phyloP scores from a whole-genome alignment of 2,888 invertebrate species.

The Crepidodera aurea region DNA sequence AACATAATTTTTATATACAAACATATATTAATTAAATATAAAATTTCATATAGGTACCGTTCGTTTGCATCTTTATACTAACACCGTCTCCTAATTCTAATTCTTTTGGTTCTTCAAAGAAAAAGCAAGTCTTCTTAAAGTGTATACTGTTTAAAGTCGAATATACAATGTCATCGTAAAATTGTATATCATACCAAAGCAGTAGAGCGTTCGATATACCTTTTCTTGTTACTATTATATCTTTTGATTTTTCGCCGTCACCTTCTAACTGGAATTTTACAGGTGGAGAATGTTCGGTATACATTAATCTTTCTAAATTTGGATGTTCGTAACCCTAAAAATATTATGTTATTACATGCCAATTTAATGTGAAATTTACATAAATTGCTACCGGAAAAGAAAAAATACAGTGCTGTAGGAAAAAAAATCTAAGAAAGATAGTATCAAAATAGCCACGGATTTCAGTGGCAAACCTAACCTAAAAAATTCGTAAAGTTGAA shows the following conservation, averaged over 20 bases:
- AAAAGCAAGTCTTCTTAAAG: conserved; percentile 64
- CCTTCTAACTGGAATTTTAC: conserved; percentile 43
- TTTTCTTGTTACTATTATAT: conserved; percentile 52
- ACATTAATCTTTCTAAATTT: conserved; percentile 63
- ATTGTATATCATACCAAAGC: conserved; percentile 66
- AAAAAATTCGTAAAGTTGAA: no score
- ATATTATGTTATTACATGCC: neutral
- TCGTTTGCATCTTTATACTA: conserved; percentile 45
- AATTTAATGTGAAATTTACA: no score
- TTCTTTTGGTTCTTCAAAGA: conserved; percentile 58
- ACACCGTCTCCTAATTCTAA: conserved; percentile 55
- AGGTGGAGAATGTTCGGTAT: conserved; percentile 59
- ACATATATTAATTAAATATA: conserved; percentile 28
- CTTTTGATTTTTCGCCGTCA: conserved; percentile 38
- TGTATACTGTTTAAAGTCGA: conserved; percentile 60
- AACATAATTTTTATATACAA: no score
- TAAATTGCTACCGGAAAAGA: no score
- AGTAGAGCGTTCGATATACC: conserved; percentile 65
- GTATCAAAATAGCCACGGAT: no score
- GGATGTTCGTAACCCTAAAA: conserved; percentile 64
- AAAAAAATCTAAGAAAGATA: no score
- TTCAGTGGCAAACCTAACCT: no score
- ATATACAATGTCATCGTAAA: conserved; percentile 59
- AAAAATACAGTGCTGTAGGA: no score
- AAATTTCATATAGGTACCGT: conserved; percentile 44